phyloP scores from a whole-genome alignment of 2,888 invertebrate species.

The Bedellia somnulentella region DNA sequence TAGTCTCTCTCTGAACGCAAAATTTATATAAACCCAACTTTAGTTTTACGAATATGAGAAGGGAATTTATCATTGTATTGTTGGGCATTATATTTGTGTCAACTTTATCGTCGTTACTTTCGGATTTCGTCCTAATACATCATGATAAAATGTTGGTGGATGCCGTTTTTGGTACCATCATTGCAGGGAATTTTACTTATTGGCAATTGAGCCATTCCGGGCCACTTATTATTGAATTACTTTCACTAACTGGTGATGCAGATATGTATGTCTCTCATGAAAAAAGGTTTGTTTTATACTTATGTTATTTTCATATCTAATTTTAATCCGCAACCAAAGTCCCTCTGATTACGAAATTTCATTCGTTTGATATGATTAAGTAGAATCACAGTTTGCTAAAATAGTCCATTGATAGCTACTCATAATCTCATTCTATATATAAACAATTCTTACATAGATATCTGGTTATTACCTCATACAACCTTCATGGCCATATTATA shows the following conservation, averaged over 20 bases:
- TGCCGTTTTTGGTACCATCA: constrained; percentile 32
- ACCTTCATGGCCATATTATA: too few relatives aligned
- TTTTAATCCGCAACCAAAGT: too few relatives aligned
- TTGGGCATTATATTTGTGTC: constrained; percentile 37
- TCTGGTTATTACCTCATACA: not conserved
- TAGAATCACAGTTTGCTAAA: not conserved
- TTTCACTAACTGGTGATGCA: constrained; percentile 37
- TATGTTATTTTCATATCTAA: too few relatives aligned
- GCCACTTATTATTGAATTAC: constrained; percentile 33
- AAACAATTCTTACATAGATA: not conserved
- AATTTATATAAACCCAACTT: too few relatives aligned
- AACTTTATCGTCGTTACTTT: constrained; percentile 30
- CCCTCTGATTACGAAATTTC: too few relatives aligned
- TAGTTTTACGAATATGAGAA: constrained; percentile 39
- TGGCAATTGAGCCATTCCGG: constrained; percentile 45
- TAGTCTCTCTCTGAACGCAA: too few relatives aligned
- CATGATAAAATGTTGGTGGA: constrained; percentile 34
- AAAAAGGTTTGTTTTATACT: constrained; percentile 24
- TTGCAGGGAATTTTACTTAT: constrained; percentile 46
- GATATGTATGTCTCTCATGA: constrained; percentile 44
- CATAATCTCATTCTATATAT: not conserved
- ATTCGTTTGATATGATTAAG: not conserved
- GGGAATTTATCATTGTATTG: constrained; percentile 35
- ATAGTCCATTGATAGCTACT: not conserved
- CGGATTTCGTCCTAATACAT: constrained; percentile 25